phyloP scores from a whole-genome alignment of 2,113 vertebrate species.

The Epinephelus lanceolatus region DNA sequence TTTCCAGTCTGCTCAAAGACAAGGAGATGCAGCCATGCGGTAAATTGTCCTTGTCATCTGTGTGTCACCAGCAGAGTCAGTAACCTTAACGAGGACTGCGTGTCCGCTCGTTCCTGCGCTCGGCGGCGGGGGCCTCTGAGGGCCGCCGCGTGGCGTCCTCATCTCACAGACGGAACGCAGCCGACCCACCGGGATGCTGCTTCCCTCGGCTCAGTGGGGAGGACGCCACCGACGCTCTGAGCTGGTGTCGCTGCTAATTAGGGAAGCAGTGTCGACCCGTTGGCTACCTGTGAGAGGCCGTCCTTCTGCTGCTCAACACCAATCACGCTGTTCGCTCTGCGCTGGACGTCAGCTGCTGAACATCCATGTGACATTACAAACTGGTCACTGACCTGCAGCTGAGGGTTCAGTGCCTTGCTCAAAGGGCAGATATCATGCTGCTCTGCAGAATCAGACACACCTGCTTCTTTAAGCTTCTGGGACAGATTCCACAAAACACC shows the following conservation, averaged over 20 bases:
- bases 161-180: slow-evolving; percentile 1
- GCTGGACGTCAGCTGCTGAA: too few relatives aligned
- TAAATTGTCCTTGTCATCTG: slow-evolving; percentile 73
- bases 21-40: slow-evolving; percentile 59
- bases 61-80: slow-evolving; percentile 64
- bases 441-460: too few relatives aligned
- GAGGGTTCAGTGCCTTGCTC: too few relatives aligned
- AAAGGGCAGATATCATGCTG: too few relatives aligned
- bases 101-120: slow-evolving; percentile 32
- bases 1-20: slow-evolving; percentile 55
- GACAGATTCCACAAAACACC: too few relatives aligned
- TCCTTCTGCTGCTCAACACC: not conserved
- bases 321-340: too few relatives aligned
- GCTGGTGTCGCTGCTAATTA: slow-evolving; percentile 49
- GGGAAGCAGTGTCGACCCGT: not conserved
- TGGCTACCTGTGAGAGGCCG: not conserved
- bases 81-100: slow-evolving; percentile 64
- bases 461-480: too few relatives aligned
- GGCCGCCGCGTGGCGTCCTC: slow-evolving; percentile 29
- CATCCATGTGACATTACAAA: too few relatives aligned
- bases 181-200: slow-evolving; percentile 2
- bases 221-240: not conserved
- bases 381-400: too few relatives aligned
- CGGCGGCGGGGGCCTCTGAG: slow-evolving; percentile 38
- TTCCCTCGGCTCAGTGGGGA: not conserved